Evolutionary conservation across 2,888 invertebrate species (phyloP), one percentile per base, ranked within the genome.

Genomic region (Drosophila paranaensis): DNA sequence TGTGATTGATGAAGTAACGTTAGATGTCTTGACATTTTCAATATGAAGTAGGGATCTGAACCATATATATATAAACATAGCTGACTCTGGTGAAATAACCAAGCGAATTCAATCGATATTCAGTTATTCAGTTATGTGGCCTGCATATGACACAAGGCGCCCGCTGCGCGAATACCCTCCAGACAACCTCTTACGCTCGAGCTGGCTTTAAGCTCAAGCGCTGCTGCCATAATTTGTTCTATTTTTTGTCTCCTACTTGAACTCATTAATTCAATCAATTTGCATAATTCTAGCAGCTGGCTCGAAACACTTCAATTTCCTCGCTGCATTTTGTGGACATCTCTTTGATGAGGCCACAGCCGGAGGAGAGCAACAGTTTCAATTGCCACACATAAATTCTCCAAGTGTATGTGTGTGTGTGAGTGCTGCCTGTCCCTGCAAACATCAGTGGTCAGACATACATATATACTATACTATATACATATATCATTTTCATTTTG

Each of bases 401-500:
- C 14, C 14, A 25, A 45, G 25, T 45, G 25, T 45, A 0, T 14
- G 25, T 11, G 16, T 11, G 37, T 6, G 40, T 64, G 71, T 14
- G 46, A 2, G 37, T 33, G 33, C 1, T 3, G n/a, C 20, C 57
- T 33, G 11, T 16, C 39, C 50, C 13, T 13, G 25, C 45, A 33
- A 46, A 53, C 81, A 77, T 58, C 72, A 78, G 60, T 51, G 77
- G 46, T 35, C 35, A 20, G 20, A 48, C 46, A 48, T 50, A 68
- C 48, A 14, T 40, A n/a, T 39, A 27, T 33, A 50, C 48, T 50
- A 13, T 50, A 25, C 4, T 30, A 51, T 30, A 35, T 10, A 56
- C 77, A 87, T 84, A 87, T 89, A 84, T 84, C 87, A 84, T 89
- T 89, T 84, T 89, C 87, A 87, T 89, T 89, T 89, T 87, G 88